A percentile compares a stretch with the other conserved stretches of the same genome.
Conservation (phyloP, 2,888 invertebrate species). For the Heliconius sara region DNA sequence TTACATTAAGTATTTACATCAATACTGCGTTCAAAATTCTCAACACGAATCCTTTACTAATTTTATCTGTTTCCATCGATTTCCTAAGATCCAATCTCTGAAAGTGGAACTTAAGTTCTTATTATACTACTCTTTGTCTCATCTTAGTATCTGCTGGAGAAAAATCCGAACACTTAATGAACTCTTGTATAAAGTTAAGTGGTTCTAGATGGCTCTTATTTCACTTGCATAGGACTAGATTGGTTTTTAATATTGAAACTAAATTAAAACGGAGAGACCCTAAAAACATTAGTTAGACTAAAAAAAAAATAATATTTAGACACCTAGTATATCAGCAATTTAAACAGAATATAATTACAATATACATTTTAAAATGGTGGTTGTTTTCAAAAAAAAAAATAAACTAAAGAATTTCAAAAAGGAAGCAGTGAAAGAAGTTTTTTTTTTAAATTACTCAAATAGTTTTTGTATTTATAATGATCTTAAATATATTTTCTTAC, state of each 20-base stretch:
- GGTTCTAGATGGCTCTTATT: conserved; percentile 14
- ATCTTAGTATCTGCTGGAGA: conserved; percentile 22
- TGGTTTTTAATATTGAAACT: conserved; percentile 20
- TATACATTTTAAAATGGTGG: too few species aligned
- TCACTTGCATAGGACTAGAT: background rate
- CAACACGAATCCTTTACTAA: conserved; percentile 3
- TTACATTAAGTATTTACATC: background rate
- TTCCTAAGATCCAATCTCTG: conserved; percentile 17
- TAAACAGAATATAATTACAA: background rate
- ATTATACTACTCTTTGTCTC: conserved; percentile 31
- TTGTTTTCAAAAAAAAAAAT: too few species aligned
- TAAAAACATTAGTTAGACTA: background rate
- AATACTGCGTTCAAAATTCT: background rate
- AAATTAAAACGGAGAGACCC: background rate
- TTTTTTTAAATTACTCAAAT: too few species aligned
- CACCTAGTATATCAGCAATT: background rate
- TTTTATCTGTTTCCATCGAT: conserved; percentile 13
- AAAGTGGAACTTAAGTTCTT: conserved; percentile 26
- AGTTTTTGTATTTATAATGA: too few species aligned
- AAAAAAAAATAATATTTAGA: background rate
- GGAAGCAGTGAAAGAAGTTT: too few species aligned
- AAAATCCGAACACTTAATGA: conserved; percentile 28
- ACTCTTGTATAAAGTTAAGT: conserved; percentile 22
- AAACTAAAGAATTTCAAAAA: too few species aligned
- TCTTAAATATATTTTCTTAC: too few species aligned